Evolutionary conservation across 2,888 invertebrate species (phyloP).

Genomic region (Diabrotica balteata): DNA sequence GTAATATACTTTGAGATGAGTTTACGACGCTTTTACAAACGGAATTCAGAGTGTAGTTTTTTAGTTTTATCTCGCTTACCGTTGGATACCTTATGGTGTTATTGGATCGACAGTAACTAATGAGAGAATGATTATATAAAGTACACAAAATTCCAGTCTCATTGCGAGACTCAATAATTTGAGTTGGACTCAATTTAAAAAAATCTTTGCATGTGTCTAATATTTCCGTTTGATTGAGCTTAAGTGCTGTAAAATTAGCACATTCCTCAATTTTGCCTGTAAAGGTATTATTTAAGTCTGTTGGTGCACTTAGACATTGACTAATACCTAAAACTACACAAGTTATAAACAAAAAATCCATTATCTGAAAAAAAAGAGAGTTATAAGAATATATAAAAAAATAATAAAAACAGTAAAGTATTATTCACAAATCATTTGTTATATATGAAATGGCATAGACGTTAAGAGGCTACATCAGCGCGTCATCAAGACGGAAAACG

Average conservation of each 20-base stretch:
- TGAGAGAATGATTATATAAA: conserved; percentile 42
- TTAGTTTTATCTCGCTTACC: not conserved
- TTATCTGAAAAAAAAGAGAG: conserved; percentile 5
- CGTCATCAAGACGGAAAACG: no score
- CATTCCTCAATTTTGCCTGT: not conserved
- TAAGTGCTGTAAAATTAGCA: not conserved
- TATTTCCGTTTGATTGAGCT: conserved; percentile 21
- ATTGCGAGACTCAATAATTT: conserved; percentile 15
- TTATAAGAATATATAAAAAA: no score
- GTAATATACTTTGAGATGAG: not conserved
- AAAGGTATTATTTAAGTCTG: not conserved
- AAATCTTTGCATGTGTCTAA: conserved; percentile 40
- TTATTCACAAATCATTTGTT: no score
- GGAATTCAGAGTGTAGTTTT: not conserved
- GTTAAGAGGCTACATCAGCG: no score
- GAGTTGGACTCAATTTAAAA: conserved; percentile 28
- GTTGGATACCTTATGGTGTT: not conserved
- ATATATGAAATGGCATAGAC: no score
- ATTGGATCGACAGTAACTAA: conserved; percentile 35
- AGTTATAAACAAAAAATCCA: not conserved
- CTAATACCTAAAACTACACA: not conserved
- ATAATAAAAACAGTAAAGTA: no score
- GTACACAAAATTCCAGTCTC: conserved; percentile 37
- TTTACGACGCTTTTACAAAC: not conserved
- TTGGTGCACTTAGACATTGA: not conserved